phyloP scores from a whole-genome alignment of 2,888 invertebrate species.

The Glomeris marginata region DNA sequence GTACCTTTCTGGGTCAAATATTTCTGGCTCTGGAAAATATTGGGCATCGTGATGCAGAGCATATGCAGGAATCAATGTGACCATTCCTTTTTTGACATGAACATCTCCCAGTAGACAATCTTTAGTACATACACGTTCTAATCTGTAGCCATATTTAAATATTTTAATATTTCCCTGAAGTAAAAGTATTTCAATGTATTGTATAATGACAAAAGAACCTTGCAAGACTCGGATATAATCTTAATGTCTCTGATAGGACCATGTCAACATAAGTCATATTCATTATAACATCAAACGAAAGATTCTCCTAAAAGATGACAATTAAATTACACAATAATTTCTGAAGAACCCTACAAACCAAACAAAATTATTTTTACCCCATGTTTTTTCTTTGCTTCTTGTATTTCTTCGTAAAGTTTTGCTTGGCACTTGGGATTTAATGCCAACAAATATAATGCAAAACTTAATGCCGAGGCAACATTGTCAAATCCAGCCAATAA shows the following conservation, averaged over 20 bases:
- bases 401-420: conserved; percentile 5
- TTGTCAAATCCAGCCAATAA: conserved; percentile 12
- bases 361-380: too few relatives aligned
- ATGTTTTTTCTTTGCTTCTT: conserved; percentile 4
- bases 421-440: conserved; percentile 8
- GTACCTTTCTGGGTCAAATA: conserved; percentile 13
- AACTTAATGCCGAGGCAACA: neutral
- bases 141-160: neutral
- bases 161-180: too few relatives aligned
- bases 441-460: neutral
- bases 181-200: too few relatives aligned
- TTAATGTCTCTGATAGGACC: conserved; percentile 41
- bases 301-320: conserved; percentile 27
- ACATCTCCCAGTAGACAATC: conserved; percentile 9
- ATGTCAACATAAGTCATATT: conserved; percentile 41
- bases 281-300: conserved; percentile 37
- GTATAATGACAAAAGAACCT: too few relatives aligned
- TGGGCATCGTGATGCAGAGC: conserved; percentile 11
- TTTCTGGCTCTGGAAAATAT: conserved; percentile 12
- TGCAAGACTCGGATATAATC: conserved; percentile 43
- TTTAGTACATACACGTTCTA: conserved; percentile 9
- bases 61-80: conserved; percentile 6
- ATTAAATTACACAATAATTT: too few relatives aligned
- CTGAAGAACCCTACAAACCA: too few relatives aligned
- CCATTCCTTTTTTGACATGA: conserved; percentile 6